Percentiles rank a stretch among this genome's conserved stretches.
These are phyloP conservation scores for Margarornis squamiger DNA, from an alignment of 2,797 vertebrate genomes.

Conservation along the genomic window DNA sequence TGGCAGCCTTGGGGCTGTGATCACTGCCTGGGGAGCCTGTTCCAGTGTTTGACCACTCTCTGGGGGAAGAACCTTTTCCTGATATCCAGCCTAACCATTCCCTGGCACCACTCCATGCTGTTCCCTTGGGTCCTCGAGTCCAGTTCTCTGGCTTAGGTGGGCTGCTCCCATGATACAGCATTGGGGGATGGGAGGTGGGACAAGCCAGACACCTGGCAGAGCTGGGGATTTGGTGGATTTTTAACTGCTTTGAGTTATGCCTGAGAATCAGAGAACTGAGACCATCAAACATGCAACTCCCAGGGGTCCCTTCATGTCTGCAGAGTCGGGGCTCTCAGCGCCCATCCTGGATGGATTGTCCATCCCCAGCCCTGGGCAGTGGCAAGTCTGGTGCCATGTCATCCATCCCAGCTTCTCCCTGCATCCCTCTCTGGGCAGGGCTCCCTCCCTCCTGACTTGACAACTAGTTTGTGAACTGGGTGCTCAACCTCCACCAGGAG, in stretches of 20 bases:
- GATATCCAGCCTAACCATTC: neutral
- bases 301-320: neutral
- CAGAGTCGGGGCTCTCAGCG: neutral
- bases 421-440: neutral
- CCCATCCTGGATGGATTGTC: rapidly evolving
- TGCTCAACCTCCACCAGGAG: neutral
- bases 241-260: neutral
- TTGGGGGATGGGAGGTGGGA: neutral
- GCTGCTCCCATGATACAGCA: neutral
- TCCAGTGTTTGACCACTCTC: neutral
- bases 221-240: neutral
- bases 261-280: neutral
- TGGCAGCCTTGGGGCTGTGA: neutral
- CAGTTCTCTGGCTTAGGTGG: neutral
- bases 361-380: neutral
- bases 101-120: neutral
- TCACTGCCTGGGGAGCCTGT: neutral
- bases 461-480: neutral
- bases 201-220: neutral
- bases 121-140: neutral
- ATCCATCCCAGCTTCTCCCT: rapidly evolving
- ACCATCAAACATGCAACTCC: rapidly evolving
- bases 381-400: neutral
- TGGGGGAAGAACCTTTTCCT: neutral
- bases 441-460: neutral